Evolutionary conservation across 2,113 vertebrate genomes (phyloP), one percentile per base, ranked within the genome.

Genomic region (Pao palembangensis): DNA sequence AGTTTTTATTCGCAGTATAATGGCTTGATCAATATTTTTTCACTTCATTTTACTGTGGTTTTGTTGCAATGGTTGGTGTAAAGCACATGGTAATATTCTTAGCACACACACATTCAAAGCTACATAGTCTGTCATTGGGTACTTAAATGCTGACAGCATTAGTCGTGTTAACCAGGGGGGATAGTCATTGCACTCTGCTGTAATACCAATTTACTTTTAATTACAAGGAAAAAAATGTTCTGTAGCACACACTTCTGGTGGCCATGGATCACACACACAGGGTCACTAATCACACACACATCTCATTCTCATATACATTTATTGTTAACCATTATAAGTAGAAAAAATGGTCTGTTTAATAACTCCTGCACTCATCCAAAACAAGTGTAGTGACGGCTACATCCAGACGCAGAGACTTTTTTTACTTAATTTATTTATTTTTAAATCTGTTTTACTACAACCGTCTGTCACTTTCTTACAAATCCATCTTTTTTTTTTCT

Each of bases 161-260:
- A 91, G 50, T 70, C n/a, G 54, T 75, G 70, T 76, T 93, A 94
- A 94, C 91, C 93, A 71, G 75, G 64, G 74, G 92, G 93, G 93
- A 94, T 93, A 94, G 95, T 95, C 93, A 95, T 96, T 93, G 93
- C 88, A 87, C 44, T 49, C 89, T 80, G 93, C 92, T 94, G 93
- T 96, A 94, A 96, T 91, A 98, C 94, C 94, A 94, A 95, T 96
- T 96, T 95, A 94, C 92, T 95, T 93, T 96, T 98, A 96, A 98
- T 98, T 98, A 95, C 93, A 93, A 93, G 92, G 92, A 95, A 94
- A 94, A 94, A 93, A 96, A 95, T 94, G 94, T 98, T 93, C 93
- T 89, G 87, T 91, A 93, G 91, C 91, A 91, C 92, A 91, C 91
- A 92, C 92, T 92, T 92, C 88, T 90, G 91, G 93, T 92, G 91